Evolutionary conservation across 2,888 invertebrate species (phyloP).

Genomic region (Diadegma fenestrale): DNA sequence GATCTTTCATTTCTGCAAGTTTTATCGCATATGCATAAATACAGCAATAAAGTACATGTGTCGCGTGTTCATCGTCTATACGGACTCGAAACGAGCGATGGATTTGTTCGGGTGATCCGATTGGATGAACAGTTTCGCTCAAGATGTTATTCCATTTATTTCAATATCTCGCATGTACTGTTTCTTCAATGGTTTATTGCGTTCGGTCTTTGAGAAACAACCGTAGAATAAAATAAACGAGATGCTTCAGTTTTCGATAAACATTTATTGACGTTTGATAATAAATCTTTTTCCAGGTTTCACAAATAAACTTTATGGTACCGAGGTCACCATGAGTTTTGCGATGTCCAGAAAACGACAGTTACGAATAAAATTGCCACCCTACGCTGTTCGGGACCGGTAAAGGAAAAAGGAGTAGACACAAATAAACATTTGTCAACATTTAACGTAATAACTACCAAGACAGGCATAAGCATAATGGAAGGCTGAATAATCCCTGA

Average conservation of each 20-base stretch:
- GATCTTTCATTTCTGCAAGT: conserved; percentile 58
- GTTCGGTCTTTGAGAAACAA: background rate
- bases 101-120: background rate
- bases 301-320: background rate
- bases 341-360: background rate
- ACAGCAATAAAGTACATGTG: conserved; percentile 44
- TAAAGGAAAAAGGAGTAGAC: too few species aligned
- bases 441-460: background rate
- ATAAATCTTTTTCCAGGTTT: background rate
- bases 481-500: background rate
- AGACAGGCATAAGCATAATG: background rate
- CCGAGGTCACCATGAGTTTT: background rate
- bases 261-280: background rate
- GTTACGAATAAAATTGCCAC: background rate
- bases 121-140: background rate
- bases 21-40: conserved; percentile 67
- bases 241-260: background rate
- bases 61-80: conserved; percentile 28
- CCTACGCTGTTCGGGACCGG: background rate
- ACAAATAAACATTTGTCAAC: too few species aligned
- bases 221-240: background rate
- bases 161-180: background rate
- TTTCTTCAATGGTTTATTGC: background rate
- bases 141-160: background rate
- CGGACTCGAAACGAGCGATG: background rate